A percentile compares a stretch with the other conserved stretches of the same genome.
These are phyloP conservation scores for Serilophus lunatus DNA, from an alignment of 2,113 vertebrate species.

Conservation along the genomic window DNA sequence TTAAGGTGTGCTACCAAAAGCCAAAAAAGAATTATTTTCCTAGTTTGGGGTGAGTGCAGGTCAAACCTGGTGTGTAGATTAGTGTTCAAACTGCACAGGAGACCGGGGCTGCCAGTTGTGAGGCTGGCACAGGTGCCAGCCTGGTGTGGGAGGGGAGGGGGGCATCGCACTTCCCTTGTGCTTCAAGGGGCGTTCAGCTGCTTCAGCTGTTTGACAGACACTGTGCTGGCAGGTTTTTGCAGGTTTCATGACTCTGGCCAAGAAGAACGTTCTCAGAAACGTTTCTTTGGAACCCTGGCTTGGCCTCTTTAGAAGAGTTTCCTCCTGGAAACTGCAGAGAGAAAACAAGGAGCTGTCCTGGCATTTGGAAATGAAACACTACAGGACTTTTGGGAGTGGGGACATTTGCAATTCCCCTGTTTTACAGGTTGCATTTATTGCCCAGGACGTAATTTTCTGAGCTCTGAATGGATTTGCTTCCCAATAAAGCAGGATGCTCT, in stretches of 20 bases:
- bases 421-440: background rate
- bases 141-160: background rate
- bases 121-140: too few relatives aligned
- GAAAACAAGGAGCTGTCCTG: background rate
- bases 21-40: background rate
- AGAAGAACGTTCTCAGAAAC: background rate
- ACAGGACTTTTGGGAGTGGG: rapidly evolving
- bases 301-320: background rate
- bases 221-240: background rate
- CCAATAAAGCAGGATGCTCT: background rate
- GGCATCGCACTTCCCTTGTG: background rate
- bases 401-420: background rate
- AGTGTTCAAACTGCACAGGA: background rate
- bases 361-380: rapidly evolving
- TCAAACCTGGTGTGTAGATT: background rate
- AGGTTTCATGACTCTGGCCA: background rate
- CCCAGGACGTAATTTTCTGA: background rate
- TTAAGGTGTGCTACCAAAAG: background rate
- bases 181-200: background rate
- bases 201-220: background rate
- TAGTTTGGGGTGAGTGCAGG: background rate
- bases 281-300: background rate
- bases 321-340: background rate
- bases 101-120: background rate
- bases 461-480: background rate